Conservation (phyloP, 2,797 vertebrate species). For the Esox lucius region DNA sequence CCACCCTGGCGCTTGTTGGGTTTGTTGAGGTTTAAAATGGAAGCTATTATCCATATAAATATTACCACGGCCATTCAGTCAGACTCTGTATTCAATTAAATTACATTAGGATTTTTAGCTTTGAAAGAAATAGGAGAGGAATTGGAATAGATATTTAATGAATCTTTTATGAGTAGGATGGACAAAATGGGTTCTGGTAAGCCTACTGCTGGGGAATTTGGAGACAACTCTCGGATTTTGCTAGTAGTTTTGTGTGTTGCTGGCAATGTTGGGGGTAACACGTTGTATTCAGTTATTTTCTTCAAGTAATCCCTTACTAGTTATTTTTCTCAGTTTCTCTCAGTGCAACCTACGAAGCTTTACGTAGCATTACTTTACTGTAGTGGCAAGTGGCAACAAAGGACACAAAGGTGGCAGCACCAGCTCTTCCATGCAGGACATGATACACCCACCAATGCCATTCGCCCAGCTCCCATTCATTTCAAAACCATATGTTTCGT, state of each 20-base stretch:
- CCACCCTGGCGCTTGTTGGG: conserved; percentile 35
- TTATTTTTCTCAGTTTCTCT: too few relatives aligned
- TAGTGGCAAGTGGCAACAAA: too few relatives aligned
- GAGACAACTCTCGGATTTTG: conserved; percentile 17
- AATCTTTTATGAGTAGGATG: conserved; percentile 55
- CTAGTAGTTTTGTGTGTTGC: background rate
- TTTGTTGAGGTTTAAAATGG: conserved; percentile 40
- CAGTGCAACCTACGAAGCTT: too few relatives aligned
- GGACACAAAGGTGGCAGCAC: too few relatives aligned
- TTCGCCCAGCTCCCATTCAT: too few relatives aligned
- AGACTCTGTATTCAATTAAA: conserved; percentile 38
- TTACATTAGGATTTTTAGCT: conserved; percentile 43
- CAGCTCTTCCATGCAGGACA: too few relatives aligned
- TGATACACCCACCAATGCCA: too few relatives aligned
- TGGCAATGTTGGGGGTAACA: background rate
- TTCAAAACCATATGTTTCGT: too few relatives aligned
- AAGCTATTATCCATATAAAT: conserved; percentile 39
- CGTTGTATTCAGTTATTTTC: too few relatives aligned
- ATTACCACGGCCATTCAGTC: conserved; percentile 21
- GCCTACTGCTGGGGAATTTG: conserved; percentile 26
- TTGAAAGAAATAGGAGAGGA: conserved; percentile 42
- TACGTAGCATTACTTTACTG: too few relatives aligned
- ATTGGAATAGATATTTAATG: conserved; percentile 50
- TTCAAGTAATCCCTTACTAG: too few relatives aligned
- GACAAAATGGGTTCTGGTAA: background rate